Conservation (phyloP, 2,113 vertebrate genomes). For the Ammodytes dubius region DNA sequence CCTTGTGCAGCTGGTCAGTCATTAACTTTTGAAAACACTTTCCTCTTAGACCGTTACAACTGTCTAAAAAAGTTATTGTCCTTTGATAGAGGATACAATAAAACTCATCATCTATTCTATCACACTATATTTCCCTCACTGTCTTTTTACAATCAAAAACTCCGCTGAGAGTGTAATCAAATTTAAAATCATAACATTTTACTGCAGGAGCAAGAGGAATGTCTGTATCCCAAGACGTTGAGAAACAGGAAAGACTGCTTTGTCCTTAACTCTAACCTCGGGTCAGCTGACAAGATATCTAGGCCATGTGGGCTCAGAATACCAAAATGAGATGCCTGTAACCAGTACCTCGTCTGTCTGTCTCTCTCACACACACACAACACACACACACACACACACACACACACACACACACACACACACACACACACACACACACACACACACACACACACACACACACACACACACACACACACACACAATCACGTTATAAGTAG, state of each 20-base stretch:
- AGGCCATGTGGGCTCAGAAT: constrained; percentile 27
- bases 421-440: too few species aligned
- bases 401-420: too few species aligned
- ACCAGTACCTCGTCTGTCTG: neutral
- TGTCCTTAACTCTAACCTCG: constrained; percentile 19
- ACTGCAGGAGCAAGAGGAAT: too few species aligned
- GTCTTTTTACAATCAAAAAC: neutral
- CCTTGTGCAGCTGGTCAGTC: constrained; percentile 29
- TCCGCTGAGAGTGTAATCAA: neutral
- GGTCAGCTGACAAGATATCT: constrained; percentile 47
- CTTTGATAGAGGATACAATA: neutral
- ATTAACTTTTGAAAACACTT: constrained; percentile 28
- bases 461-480: neutral
- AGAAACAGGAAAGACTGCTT: constrained; percentile 9
- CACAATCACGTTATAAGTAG: neutral
- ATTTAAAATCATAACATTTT: neutral
- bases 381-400: constrained; percentile 6
- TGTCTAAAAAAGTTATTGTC: neutral
- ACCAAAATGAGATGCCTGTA: constrained; percentile 47
- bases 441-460: neutral
- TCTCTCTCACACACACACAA: constrained; percentile 25
- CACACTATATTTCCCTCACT: neutral
- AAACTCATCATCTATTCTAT: neutral
- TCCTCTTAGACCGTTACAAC: constrained; percentile 9
- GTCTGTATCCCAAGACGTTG: constrained; percentile 1